Conservation (phyloP, 2,113 vertebrate genomes). For the Proterorhinus semilunaris region DNA sequence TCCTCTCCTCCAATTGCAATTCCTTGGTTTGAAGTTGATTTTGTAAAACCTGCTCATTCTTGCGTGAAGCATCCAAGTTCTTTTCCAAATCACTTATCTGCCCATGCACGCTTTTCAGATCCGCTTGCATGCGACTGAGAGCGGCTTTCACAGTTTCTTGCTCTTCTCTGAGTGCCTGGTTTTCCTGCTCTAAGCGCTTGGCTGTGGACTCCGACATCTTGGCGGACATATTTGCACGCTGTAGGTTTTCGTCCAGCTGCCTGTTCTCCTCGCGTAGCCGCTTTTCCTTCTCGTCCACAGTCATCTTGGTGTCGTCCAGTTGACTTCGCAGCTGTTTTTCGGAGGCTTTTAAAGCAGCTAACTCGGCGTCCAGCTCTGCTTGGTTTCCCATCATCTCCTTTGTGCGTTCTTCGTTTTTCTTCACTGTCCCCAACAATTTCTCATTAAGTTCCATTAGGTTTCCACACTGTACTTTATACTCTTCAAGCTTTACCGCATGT, state of each 20-base stretch:
- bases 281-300: conserved; percentile 77
- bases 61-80: conserved; percentile 70
- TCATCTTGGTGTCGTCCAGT: conserved; percentile 69
- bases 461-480: conserved; percentile 53
- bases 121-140: conserved; percentile 73
- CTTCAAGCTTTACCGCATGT: conserved; percentile 53
- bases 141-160: conserved; percentile 74
- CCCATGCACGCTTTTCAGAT: conserved; percentile 78
- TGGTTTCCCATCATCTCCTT: conserved; percentile 67
- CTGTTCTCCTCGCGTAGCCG: conserved; percentile 75
- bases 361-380: conserved; percentile 67
- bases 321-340: conserved; percentile 83
- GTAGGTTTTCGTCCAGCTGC: conserved; percentile 82
- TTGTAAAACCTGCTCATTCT: conserved; percentile 75
- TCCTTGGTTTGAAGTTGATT: conserved; percentile 75
- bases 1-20: conserved; percentile 66
- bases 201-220: conserved; percentile 73
- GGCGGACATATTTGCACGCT: conserved; percentile 71
- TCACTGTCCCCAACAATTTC: conserved; percentile 59
- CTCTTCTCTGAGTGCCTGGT: conserved; percentile 78
- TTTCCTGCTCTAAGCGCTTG: conserved; percentile 76
- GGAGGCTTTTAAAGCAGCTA: conserved; percentile 75
- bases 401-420: conserved; percentile 69
- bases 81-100: conserved; percentile 79
- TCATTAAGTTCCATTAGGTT: conserved; percentile 66